Conservation (phyloP, 92 coral and sea anemone genomes). For the Palythoa grandiflora region DNA sequence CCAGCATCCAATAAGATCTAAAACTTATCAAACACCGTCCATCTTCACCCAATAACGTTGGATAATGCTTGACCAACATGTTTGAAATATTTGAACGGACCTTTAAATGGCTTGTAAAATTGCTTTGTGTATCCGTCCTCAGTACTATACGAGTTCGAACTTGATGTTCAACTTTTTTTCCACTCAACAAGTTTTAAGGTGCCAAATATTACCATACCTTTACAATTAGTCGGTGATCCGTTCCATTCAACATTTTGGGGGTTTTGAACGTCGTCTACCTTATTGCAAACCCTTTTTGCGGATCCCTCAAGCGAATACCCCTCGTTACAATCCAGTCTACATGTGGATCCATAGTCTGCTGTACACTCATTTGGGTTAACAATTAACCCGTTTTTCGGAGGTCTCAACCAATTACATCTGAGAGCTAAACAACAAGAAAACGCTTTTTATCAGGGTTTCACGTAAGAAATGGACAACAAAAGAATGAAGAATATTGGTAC, state of each 20-base stretch:
- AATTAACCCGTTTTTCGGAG: neutral
- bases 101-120: no score
- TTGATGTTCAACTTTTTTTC: no score
- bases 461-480: no score
- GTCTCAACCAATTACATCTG: neutral
- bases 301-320: neutral
- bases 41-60: no score
- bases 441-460: neutral
- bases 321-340: neutral
- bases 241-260: constrained; percentile 23
- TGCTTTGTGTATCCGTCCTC: no score
- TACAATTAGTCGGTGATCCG: neutral
- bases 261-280: neutral
- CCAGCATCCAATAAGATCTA: no score
- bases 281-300: neutral
- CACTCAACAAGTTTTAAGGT: neutral
- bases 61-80: no score
- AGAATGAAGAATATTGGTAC: no score
- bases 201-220: neutral
- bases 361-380: neutral
- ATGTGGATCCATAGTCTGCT: constrained; percentile 1
- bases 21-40: no score
- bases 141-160: no score
- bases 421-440: neutral
- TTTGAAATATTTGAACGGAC: no score